A percentile compares a stretch with the other conserved stretches of the same genome.
These are phyloP conservation scores for Acipenser ruthenus DNA, from an alignment of 2,797 vertebrate genomes.

Conservation along the genomic window DNA sequence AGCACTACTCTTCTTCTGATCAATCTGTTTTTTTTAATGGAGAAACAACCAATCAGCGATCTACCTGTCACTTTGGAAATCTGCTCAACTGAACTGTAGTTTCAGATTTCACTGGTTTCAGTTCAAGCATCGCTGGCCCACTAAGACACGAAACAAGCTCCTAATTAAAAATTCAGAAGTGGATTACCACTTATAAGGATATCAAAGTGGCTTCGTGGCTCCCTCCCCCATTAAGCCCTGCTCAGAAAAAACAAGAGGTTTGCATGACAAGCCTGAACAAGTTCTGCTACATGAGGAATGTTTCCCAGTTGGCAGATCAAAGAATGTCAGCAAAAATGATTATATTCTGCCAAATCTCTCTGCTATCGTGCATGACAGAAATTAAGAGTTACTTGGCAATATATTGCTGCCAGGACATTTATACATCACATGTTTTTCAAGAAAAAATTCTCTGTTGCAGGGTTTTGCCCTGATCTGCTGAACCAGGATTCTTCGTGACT, in stretches of 20 bases:
- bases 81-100: no score
- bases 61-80: no score
- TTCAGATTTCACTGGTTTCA: no score
- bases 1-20: no score
- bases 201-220: slow-evolving; percentile 30
- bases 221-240: slow-evolving; percentile 29
- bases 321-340: neutral
- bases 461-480: no score
- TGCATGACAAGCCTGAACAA: slow-evolving; percentile 38
- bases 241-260: slow-evolving; percentile 25
- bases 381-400: neutral
- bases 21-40: no score
- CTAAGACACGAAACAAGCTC: slow-evolving; percentile 34
- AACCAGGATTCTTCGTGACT: no score
- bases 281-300: slow-evolving; percentile 30
- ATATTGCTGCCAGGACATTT: no score
- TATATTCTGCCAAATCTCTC: neutral
- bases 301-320: slow-evolving; percentile 5
- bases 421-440: no score
- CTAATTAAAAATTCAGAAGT: slow-evolving; percentile 34
- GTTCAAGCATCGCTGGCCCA: no score
- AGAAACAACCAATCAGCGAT: no score
- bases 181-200: slow-evolving; percentile 42
- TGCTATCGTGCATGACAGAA: neutral
- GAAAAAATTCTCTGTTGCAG: no score